phyloP scores from a whole-genome alignment of 92 coral and sea anemone genomes.

The Chrysogorgia sp. region DNA sequence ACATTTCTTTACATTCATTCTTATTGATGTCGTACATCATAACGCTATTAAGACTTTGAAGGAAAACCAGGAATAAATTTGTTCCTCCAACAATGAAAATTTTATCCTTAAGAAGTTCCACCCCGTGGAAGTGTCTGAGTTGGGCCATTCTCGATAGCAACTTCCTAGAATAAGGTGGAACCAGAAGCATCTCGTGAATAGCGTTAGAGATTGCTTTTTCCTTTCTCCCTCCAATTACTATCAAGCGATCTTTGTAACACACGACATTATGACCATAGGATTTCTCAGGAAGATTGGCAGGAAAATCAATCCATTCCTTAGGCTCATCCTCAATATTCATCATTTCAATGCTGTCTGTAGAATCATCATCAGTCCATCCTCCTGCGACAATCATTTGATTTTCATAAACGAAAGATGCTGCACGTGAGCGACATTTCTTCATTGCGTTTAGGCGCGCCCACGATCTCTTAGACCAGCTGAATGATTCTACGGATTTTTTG shows the following conservation, averaged over 20 bases:
- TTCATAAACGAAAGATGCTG: neutral
- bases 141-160: conserved; percentile 9
- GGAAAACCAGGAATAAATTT: too few relatives aligned
- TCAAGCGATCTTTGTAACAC: neutral
- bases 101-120: neutral
- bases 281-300: neutral
- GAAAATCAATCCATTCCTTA: neutral
- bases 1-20: conserved; percentile 12
- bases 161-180: conserved; percentile 1
- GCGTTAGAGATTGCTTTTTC: neutral
- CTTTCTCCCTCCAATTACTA: neutral
- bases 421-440: neutral
- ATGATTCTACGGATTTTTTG: neutral
- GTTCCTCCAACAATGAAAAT: conserved; percentile 28
- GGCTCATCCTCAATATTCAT: neutral
- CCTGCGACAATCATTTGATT: neutral
- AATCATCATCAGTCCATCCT: neutral
- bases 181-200: neutral
- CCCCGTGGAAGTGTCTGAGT: neutral
- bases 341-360: neutral
- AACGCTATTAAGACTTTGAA: conserved; percentile 14
- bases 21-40: conserved; percentile 12
- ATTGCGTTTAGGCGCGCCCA: neutral
- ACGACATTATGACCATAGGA: neutral
- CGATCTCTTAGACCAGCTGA: neutral